These are phyloP conservation scores for Heterodera carotae DNA, from an alignment of 1,140 invertebrate genomes.

Conservation along the genomic window DNA sequence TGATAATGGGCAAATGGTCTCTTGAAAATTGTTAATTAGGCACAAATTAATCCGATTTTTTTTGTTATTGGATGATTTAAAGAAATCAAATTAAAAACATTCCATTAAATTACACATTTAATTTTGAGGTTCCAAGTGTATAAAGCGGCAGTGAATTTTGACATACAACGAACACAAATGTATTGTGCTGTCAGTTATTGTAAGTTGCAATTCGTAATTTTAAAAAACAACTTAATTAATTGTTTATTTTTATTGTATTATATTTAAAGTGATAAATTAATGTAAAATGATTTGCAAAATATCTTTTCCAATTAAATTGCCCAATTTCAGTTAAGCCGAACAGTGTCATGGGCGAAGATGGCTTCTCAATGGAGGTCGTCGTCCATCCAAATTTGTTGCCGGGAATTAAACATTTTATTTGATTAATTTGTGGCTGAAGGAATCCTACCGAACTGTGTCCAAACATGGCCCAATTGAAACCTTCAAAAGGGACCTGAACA, in stretches of 20 bases:
- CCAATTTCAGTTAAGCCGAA: constrained; percentile 60
- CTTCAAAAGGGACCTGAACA: constrained; percentile 65
- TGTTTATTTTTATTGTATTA: not conserved
- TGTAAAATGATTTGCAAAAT: constrained; percentile 11
- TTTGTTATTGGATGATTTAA: no score
- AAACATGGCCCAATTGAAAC: constrained; percentile 65
- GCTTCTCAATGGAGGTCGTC: constrained; percentile 60
- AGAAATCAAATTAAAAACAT: not conserved
- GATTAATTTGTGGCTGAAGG: constrained; percentile 10
- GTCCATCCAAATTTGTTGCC: constrained; percentile 16
- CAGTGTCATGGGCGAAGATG: constrained; percentile 64
- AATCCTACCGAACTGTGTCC: constrained; percentile 60
- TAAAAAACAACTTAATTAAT: not conserved
- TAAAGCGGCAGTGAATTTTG: constrained; percentile 65
- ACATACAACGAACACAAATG: constrained; percentile 64
- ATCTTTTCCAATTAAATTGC: not conserved
- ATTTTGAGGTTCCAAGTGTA: constrained; percentile 59
- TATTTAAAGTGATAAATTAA: constrained; percentile 17
- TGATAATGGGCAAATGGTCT: constrained; percentile 62
- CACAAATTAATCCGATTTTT: no score
- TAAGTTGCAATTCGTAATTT: constrained; percentile 38
- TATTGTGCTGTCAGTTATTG: constrained; percentile 65
- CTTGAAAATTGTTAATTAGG: not conserved
- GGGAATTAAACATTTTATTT: not conserved
- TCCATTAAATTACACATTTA: not conserved